Conservation (phyloP, 1,140 invertebrate genomes). For the Lanistes nyassanus region DNA sequence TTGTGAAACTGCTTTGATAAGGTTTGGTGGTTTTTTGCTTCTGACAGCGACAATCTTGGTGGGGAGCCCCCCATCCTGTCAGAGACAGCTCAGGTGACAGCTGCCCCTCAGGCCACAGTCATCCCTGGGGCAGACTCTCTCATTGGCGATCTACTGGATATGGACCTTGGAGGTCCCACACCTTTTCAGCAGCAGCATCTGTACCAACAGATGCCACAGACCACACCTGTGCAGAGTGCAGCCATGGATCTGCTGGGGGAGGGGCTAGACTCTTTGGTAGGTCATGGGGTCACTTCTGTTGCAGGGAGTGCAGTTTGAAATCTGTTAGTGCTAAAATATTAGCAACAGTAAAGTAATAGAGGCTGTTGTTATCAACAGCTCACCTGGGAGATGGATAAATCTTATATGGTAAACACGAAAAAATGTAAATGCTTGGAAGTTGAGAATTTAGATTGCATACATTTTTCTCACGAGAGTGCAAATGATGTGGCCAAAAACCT, state of each 20-base stretch:
- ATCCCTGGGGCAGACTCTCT: slow-evolving; percentile 92
- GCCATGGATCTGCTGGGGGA: slow-evolving; percentile 78
- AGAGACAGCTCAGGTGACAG: slow-evolving; percentile 32
- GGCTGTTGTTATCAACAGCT: too few relatives aligned
- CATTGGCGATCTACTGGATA: slow-evolving; percentile 95
- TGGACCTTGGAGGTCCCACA: slow-evolving; percentile 82
- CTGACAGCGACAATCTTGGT: slow-evolving; percentile 16
- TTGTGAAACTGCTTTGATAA: too few relatives aligned
- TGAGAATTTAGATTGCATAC: too few relatives aligned
- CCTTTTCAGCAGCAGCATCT: slow-evolving; percentile 55
- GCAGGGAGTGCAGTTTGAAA: too few relatives aligned
- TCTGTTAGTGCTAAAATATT: too few relatives aligned
- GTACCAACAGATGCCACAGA: slow-evolving; percentile 59
- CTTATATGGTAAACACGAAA: too few relatives aligned
- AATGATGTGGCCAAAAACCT: too few relatives aligned
- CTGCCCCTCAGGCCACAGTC: slow-evolving; percentile 74
- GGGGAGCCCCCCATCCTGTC: slow-evolving; percentile 28
- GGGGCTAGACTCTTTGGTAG: slow-evolving; percentile 83
- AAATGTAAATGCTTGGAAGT: too few relatives aligned
- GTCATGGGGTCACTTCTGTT: slow-evolving; percentile 36
- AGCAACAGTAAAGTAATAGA: too few relatives aligned
- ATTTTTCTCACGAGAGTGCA: too few relatives aligned
- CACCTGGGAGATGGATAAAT: too few relatives aligned
- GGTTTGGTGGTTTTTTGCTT: too few relatives aligned
- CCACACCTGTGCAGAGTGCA: slow-evolving; percentile 34